Percentiles rank a stretch among this genome's conserved stretches.
Conservation (phyloP, 2,888 invertebrate species). For the Aleiodes leptofemur region DNA sequence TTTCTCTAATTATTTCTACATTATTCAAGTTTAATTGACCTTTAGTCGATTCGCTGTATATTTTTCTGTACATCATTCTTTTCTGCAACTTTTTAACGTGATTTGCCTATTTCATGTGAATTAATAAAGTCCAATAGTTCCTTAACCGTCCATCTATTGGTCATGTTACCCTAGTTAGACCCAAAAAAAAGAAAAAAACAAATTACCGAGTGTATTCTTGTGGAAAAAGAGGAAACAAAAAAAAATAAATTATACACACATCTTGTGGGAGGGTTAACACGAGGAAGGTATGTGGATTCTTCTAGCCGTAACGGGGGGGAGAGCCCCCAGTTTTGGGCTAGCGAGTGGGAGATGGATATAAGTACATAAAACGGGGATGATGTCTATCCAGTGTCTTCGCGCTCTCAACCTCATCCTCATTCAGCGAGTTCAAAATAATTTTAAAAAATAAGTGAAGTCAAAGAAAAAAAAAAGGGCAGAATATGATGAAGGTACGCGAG, state of each 20-base stretch:
- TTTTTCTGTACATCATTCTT: too few species aligned
- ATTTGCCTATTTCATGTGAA: too few species aligned
- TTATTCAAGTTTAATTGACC: too few species aligned
- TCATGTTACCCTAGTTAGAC: too few species aligned
- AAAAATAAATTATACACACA: too few species aligned
- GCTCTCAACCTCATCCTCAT: conserved; percentile 62
- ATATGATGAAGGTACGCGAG: conserved; percentile 42
- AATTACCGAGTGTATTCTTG: neutral
- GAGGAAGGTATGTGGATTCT: conserved; percentile 46
- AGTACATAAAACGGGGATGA: conserved; percentile 72
- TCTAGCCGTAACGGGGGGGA: conserved; percentile 59
- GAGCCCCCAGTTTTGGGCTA: conserved; percentile 25
- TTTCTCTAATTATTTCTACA: too few species aligned
- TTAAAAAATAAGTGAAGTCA: conserved; percentile 37
- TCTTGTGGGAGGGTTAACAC: conserved; percentile 19
- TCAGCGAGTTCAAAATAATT: neutral
- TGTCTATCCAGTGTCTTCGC: conserved; percentile 74
- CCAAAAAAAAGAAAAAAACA: too few species aligned
- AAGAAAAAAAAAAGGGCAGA: neutral
- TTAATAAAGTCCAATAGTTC: too few species aligned
- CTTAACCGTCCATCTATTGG: too few species aligned
- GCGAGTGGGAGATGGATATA: conserved; percentile 74
- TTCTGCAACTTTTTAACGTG: too few species aligned
- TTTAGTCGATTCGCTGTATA: too few species aligned
- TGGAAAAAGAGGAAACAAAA: neutral